phyloP scores from a whole-genome alignment of 2,888 invertebrate species.

The Meiosimyza decipiens region DNA sequence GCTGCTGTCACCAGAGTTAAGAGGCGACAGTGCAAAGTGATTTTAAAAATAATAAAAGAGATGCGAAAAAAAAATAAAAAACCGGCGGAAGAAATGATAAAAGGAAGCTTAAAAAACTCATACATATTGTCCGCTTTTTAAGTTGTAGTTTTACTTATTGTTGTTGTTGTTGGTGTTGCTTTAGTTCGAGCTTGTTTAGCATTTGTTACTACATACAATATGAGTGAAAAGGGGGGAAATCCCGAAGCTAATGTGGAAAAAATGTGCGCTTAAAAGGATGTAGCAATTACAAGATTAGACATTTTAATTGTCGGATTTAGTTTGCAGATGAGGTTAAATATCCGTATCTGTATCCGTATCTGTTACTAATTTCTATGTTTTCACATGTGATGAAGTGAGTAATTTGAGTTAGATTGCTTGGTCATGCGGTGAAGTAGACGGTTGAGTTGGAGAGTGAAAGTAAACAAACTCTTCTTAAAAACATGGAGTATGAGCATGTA shows the following conservation, averaged over 20 bases:
- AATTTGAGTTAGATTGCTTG: constrained; percentile 14
- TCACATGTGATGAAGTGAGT: constrained; percentile 20
- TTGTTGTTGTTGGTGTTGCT: too few species aligned
- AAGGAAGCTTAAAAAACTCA: constrained; percentile 10
- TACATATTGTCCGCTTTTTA: too few species aligned
- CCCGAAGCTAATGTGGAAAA: neutral
- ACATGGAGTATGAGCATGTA: too few species aligned
- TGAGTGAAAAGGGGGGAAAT: neutral
- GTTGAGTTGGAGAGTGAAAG: neutral
- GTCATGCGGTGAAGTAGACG: neutral
- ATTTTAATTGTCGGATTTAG: constrained; percentile 43
- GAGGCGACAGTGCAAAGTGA: constrained; percentile 19
- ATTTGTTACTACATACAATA: too few species aligned
- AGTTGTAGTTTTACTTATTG: too few species aligned
- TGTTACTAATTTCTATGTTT: constrained; percentile 30
- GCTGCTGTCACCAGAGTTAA: neutral
- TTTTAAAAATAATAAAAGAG: constrained; percentile 30
- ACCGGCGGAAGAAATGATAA: constrained; percentile 9
- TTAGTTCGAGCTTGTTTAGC: too few species aligned
- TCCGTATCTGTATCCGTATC: constrained; percentile 23
- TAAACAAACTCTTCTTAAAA: too few species aligned
- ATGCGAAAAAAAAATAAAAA: neutral
- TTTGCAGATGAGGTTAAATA: constrained; percentile 27
- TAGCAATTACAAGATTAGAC: constrained; percentile 45
- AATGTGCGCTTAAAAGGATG: constrained; percentile 38